Evolutionary conservation across 2,113 vertebrate species (phyloP).

Genomic region (Chionis minor): DNA sequence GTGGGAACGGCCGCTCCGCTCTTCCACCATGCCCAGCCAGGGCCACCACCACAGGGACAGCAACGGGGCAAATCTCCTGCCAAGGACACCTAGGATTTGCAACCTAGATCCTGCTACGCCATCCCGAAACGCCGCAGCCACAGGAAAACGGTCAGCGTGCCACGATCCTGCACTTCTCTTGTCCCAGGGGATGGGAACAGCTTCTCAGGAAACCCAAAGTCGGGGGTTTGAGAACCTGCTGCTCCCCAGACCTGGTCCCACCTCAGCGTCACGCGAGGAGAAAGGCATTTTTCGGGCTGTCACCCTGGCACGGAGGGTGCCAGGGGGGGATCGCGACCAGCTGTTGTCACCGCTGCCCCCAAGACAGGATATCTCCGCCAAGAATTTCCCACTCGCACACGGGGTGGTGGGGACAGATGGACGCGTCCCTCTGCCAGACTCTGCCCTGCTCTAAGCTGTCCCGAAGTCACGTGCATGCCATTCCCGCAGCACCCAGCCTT

Average conservation of each 20-base stretch:
- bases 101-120: not conserved
- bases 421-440: not conserved
- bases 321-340: no score
- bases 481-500: not conserved
- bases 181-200: not conserved
- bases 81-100: not conserved
- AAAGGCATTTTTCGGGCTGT: not conserved
- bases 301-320: no score
- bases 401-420: no score
- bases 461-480: not conserved
- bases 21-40: not conserved
- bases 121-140: not conserved
- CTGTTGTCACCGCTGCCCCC: not conserved
- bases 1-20: not conserved
- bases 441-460: not conserved
- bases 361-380: not conserved
- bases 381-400: fast-evolving
- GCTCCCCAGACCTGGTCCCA: not conserved
- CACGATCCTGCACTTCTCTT: not conserved
- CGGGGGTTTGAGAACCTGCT: not conserved
- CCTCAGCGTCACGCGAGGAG: not conserved
- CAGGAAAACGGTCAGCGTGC: not conserved
- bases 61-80: not conserved
- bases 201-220: not conserved
- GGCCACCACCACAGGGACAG: not conserved